Base-by-base conservation (phyloP, 2,797 vertebrate species). In the Xiphorhynchus erythropygius region DNA sequence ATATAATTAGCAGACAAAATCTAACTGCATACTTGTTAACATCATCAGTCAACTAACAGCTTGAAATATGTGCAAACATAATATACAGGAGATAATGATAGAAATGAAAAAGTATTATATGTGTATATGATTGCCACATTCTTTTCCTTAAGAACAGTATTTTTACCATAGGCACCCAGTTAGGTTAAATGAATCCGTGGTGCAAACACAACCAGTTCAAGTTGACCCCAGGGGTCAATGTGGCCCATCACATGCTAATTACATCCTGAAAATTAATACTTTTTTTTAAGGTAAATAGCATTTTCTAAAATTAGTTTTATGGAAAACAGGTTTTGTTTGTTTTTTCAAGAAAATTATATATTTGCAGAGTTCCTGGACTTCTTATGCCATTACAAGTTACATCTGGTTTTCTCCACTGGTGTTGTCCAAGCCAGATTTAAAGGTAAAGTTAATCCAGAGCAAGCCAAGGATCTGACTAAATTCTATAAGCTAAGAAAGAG, bases 301-400 rank as follows among this genome's bases (percentile, higher is more conserved):
- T 89, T 88, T 92, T 92, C 85, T 86, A 93, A 88, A 92, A 91
- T 89, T 65, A 93, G 68, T 71, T 93, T 86, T 64, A 89, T 68
- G 53, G 46, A 94, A 94, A 96, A 81, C 78, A 42, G 30, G 9
- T 10, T 79, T 70, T 74, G 32, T 83, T 92, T 87, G 30, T 74
- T 93, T 93, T 81, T 92, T 68, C 56, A 77, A 91, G 41, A 71
- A 95, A 95, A 91, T 88, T 74, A 90, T 47, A 33, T 86, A 85
- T 68, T 96, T 90, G 27, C 47, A 69, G 65, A 67, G 56, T 87
- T 90, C 84, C 32, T 93, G 39, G 84, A 69, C 35, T 95, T 95
- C 90, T 86, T 41, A 89, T 59, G 79, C 39, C 68, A 19, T 76
- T 94, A 93, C 57, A 79, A 92, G 53, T 91, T 91, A 56, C 56